These are phyloP conservation scores for Pocillopora verrucosa DNA, from an alignment of 64 coral and sea anemone genomes.

Conservation along the genomic window DNA sequence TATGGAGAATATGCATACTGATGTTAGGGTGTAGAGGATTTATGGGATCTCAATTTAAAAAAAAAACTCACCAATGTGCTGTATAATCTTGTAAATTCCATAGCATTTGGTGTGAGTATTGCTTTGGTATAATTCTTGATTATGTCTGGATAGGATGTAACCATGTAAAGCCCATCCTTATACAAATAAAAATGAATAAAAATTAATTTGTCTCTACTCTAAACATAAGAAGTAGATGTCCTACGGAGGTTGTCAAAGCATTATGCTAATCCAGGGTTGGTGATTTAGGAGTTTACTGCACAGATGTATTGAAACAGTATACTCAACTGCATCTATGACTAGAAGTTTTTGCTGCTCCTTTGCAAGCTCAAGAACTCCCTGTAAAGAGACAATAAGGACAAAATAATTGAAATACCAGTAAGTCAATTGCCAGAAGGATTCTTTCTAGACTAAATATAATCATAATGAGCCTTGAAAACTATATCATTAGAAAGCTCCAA, in stretches of 20 bases:
- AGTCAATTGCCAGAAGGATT: no score
- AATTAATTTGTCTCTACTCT: not conserved
- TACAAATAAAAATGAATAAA: not conserved
- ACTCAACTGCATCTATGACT: conserved; percentile 92
- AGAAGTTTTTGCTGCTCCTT: conserved; percentile 82
- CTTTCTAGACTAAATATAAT: no score
- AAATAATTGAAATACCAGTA: not conserved
- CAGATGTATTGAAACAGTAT: not conserved
- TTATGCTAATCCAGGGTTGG: not conserved
- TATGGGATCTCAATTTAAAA: not conserved
- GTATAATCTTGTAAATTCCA: conserved; percentile 88
- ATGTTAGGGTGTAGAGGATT: no score
- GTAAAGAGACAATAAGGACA: not conserved
- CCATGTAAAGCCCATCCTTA: conserved; percentile 85
- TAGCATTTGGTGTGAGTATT: conserved; percentile 85
- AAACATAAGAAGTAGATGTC: not conserved
- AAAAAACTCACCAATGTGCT: conserved; percentile 60
- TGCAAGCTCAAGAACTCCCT: conserved; percentile 85
- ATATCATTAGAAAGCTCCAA: no score
- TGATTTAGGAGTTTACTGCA: not conserved
- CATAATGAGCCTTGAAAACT: no score
- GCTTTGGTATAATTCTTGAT: conserved; percentile 77
- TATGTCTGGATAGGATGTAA: conserved; percentile 78
- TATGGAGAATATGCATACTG: no score
- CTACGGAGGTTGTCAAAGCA: not conserved